phyloP scores from a whole-genome alignment of 2,797 vertebrate species.

The Eulemur mongoz region DNA sequence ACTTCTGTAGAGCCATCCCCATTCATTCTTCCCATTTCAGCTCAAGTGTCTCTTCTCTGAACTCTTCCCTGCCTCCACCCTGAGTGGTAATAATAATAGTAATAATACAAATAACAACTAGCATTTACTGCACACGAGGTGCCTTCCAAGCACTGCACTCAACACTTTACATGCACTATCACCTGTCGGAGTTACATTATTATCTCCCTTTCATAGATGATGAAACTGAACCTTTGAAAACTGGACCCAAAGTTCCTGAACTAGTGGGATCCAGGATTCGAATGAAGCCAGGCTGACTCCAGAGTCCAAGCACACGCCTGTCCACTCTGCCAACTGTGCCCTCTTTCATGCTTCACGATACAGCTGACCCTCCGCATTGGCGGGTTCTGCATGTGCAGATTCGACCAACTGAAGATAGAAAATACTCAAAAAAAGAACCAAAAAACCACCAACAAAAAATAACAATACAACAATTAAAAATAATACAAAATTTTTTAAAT shows the following conservation, averaged over 20 bases:
- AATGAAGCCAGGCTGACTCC: not conserved
- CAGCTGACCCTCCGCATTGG: not conserved
- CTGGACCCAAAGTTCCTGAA: not conserved
- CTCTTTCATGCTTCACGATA: not conserved
- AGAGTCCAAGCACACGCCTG: not conserved
- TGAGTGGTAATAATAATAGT: not conserved
- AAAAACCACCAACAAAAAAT: no score
- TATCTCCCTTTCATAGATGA: not conserved
- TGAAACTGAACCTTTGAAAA: not conserved
- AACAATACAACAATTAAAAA: no score
- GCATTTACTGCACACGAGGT: not conserved
- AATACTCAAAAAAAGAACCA: no score
- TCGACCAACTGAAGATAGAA: not conserved
- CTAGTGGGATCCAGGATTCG: not conserved
- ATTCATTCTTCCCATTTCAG: not conserved
- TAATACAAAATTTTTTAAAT: no score
- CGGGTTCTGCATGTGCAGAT: not conserved
- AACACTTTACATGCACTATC: not conserved
- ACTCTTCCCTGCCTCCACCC: not conserved
- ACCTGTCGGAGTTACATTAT: not conserved
- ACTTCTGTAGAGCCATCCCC: not conserved
- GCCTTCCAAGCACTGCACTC: no score
- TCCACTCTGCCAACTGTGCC: not conserved
- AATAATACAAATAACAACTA: not conserved
- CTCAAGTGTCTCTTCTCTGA: not conserved